Conservation (phyloP, 2,113 vertebrate genomes). For the Arothron firmamentum region DNA sequence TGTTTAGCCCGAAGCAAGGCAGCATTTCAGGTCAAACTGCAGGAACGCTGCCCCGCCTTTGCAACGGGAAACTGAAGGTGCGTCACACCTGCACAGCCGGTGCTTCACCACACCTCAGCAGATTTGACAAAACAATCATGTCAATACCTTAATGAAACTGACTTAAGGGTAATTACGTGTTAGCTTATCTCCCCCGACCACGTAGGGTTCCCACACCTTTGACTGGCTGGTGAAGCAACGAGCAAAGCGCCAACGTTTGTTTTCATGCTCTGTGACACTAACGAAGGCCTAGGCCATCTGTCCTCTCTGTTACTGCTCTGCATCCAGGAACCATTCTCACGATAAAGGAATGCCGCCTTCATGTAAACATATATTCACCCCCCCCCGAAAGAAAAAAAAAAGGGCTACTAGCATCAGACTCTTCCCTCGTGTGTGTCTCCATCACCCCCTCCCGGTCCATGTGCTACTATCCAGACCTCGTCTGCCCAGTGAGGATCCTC, state of each 20-base stretch:
- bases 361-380: constrained; percentile 56
- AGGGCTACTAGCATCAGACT: not conserved
- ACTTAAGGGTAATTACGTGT: not conserved
- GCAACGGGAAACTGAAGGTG: constrained; percentile 46
- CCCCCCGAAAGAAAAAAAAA: not conserved
- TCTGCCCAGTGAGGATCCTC: constrained; percentile 32
- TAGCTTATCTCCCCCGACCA: not conserved
- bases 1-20: constrained; percentile 72
- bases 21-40: constrained; percentile 70
- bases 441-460: not conserved
- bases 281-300: constrained; percentile 42
- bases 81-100: constrained; percentile 58
- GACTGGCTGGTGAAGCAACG: constrained; percentile 7
- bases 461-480: constrained; percentile 13
- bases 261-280: constrained; percentile 15
- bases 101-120: no score
- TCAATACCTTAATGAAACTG: no score
- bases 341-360: constrained; percentile 66
- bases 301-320: constrained; percentile 42
- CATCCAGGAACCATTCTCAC: constrained; percentile 58
- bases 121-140: no score
- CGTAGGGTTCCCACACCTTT: not conserved
- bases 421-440: not conserved
- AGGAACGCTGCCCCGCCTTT: constrained; percentile 65
- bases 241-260: constrained; percentile 6